Evolutionary conservation across 1,140 invertebrate genomes (phyloP).

Genomic region (Harpegnathos saltator): DNA sequence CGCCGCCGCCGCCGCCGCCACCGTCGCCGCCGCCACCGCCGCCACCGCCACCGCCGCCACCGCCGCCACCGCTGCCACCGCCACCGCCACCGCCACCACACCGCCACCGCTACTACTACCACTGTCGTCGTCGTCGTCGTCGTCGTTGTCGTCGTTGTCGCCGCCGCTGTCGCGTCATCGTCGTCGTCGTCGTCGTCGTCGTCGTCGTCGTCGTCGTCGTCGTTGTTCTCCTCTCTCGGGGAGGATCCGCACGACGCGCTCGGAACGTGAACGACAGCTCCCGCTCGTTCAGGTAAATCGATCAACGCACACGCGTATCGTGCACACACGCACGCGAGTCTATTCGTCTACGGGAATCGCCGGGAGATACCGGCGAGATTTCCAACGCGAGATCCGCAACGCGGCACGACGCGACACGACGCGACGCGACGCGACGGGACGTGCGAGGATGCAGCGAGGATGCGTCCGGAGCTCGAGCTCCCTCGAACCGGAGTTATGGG

Average conservation of each 20-base stretch:
- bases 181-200: not conserved
- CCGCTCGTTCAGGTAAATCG: slow-evolving; percentile 81
- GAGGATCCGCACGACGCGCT: slow-evolving; percentile 54
- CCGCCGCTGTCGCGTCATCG: not conserved
- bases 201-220: not conserved
- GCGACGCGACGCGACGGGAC: too few relatives aligned
- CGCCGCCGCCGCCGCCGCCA: not conserved
- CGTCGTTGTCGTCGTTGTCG: too few relatives aligned
- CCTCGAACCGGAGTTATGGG: too few relatives aligned
- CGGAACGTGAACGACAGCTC: slow-evolving; percentile 76
- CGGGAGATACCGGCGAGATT: not conserved
- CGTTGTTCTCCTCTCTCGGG: not conserved
- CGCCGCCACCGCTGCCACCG: not conserved
- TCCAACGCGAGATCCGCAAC: not conserved
- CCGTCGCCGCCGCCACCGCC: not conserved
- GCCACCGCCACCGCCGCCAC: too few relatives aligned
- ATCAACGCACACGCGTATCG: slow-evolving; percentile 51
- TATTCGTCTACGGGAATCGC: too few relatives aligned
- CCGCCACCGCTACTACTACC: too few relatives aligned
- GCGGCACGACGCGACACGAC: too few relatives aligned
- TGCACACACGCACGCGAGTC: not conserved
- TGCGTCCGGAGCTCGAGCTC: too few relatives aligned
- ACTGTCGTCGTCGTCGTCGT: too few relatives aligned
- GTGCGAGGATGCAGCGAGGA: too few relatives aligned
- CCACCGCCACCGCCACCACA: too few relatives aligned